Evolutionary conservation across 2,113 vertebrate genomes (phyloP).

Genomic region (Microtus pennsylvanicus): DNA sequence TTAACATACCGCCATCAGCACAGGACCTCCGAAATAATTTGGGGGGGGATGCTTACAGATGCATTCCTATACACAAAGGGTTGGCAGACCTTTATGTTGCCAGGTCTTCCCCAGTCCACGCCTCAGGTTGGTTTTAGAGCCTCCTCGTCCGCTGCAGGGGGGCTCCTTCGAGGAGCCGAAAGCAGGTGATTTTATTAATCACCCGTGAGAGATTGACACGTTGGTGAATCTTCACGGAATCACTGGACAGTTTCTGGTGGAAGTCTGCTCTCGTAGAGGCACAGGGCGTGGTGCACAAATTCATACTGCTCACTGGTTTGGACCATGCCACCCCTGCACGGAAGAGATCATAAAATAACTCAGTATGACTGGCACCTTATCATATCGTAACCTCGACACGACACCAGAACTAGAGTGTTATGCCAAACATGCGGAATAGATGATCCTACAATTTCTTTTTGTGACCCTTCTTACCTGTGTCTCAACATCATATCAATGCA

Average conservation of each 20-base stretch:
- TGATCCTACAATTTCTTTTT: background rate
- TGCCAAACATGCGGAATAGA: background rate
- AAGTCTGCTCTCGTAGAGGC: slow-evolving; percentile 93
- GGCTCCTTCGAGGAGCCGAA: slow-evolving; percentile 85
- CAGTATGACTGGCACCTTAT: background rate
- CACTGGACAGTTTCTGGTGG: slow-evolving; percentile 91
- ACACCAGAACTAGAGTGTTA: background rate
- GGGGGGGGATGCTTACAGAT: slow-evolving; percentile 82
- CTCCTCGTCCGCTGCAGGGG: slow-evolving; percentile 69
- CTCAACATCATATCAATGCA: background rate
- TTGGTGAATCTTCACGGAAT: slow-evolving; percentile 69
- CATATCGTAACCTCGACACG: background rate
- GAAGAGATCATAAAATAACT: slow-evolving; percentile 47
- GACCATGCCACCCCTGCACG: slow-evolving; percentile 96
- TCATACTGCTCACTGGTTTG: slow-evolving; percentile 99
- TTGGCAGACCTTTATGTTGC: slow-evolving; percentile 73
- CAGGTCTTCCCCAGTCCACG: slow-evolving; percentile 66
- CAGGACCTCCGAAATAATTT: slow-evolving; percentile 83
- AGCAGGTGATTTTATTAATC: slow-evolving; percentile 85
- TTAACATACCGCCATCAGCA: slow-evolving; percentile 77
- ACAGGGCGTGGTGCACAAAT: slow-evolving; percentile 96
- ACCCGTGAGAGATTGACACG: slow-evolving; percentile 81
- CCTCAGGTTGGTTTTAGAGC: slow-evolving; percentile 76
- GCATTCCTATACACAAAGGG: slow-evolving; percentile 86
- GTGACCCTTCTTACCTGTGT: background rate